Evolutionary conservation across 2,797 vertebrate species (phyloP), one percentile per base, ranked within the genome.

Genomic region (Sciurus carolinensis): DNA sequence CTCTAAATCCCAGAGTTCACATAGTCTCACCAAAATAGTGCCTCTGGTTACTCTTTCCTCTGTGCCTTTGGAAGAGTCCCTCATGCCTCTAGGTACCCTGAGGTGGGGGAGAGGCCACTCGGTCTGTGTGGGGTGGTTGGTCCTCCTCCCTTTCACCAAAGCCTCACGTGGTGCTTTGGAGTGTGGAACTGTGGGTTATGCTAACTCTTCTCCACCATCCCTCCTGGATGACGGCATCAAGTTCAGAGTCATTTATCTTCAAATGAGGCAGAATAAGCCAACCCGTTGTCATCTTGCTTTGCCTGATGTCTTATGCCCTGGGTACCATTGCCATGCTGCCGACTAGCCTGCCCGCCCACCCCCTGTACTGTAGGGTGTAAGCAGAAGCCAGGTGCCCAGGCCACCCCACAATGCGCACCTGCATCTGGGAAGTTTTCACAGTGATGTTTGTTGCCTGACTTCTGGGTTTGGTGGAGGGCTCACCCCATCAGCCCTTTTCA

Each of bases 21-120:
- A 64, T 1, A 64, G 50, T 77, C 69, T 91, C 90, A 64, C 87
- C 82, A 76, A 85, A 96, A 89, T 72, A 95, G 94, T 18, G 72
- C 66, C 67, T 95, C 42, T 22, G 57, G 59, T 71, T 85, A 36
- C 72, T 82, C 9, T 90, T n/a, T 82, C 5, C 71, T 89, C 28
- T 44, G 10, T 92, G 62, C 4, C 4, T 57, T 26, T 39, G 59
- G 71, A 85, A 62, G 62, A 92, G 73, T 59, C 90, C 54, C n/a
- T 82, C 39, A 0, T 73, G 44, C 52, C 80, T 76, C 52, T 69
- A 17, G 0, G 39, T 57, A 4, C 11, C 77, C 73, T 5, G 0
- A 4, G 62, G 87, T n/a, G 36, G 42, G 22, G 28, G 59, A 39
- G 33, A 13, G 13, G 33, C 64, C 39, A 33, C 44, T 42, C 20